These are phyloP conservation scores for Cyaniris semiargus DNA, from an alignment of 2,888 invertebrate genomes.

Conservation along the genomic window DNA sequence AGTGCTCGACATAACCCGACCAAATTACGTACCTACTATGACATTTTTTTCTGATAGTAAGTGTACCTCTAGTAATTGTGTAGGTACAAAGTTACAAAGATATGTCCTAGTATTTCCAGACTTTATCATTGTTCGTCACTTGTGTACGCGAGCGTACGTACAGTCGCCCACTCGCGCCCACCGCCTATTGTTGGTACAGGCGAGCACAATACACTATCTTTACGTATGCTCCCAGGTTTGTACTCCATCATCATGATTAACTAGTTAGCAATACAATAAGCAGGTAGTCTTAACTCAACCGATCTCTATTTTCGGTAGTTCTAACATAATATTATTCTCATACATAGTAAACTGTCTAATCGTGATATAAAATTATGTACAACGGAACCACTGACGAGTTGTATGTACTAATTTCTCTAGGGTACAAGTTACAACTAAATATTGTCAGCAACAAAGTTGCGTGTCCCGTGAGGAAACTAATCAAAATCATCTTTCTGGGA, in stretches of 20 bases:
- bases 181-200: constrained; percentile 28
- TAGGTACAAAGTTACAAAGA: not conserved
- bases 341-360: no score
- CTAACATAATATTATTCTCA: no score
- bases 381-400: no score
- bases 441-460: no score
- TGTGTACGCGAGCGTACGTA: constrained; percentile 12
- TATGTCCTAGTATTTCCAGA: not conserved
- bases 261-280: not conserved
- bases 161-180: constrained; percentile 32
- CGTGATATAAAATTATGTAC: no score
- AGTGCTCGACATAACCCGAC: no score
- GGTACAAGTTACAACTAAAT: no score
- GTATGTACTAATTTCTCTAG: no score
- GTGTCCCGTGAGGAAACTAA: no score
- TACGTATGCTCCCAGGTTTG: not conserved
- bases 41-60: no score
- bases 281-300: not conserved
- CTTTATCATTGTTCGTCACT: constrained; percentile 3
- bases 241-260: not conserved
- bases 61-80: not conserved
- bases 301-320: not conserved
- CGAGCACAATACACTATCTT: constrained; percentile 13
- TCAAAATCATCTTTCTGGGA: no score
- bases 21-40: no score